Percentiles rank a stretch among this genome's conserved stretches.
phyloP scores from a whole-genome alignment of 2,113 vertebrate genomes.

The Chroicocephalus ridibundus region DNA sequence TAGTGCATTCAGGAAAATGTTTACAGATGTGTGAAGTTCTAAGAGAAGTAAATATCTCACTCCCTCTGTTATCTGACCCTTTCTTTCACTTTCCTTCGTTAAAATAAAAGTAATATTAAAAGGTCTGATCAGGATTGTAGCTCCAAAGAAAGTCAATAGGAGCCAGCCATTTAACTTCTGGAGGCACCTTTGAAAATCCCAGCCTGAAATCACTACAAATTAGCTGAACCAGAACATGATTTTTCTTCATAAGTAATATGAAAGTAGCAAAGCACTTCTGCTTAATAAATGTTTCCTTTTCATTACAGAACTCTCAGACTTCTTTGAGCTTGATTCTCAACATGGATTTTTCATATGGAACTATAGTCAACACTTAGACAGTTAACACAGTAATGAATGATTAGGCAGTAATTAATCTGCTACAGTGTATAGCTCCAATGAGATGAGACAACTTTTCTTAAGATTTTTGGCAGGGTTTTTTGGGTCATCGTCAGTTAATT shows the following conservation, averaged over 20 bases:
- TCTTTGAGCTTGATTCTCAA: not conserved
- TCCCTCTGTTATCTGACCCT: not conserved
- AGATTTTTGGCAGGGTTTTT: not conserved
- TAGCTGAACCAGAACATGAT: not conserved
- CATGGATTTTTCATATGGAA: constrained; percentile 17
- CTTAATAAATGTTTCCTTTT: constrained; percentile 32
- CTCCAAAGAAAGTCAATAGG: constrained; percentile 1
- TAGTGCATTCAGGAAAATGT: not conserved
- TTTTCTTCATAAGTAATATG: not conserved
- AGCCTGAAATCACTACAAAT: constrained; percentile 16
- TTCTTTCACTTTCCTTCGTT: not conserved
- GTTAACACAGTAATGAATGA: not conserved
- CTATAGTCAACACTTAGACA: not conserved
- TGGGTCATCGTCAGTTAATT: not conserved
- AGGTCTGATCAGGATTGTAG: not conserved
- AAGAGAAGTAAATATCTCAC: not conserved
- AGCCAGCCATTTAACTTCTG: not conserved
- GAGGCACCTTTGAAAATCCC: constrained; percentile 17
- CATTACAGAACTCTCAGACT: not conserved
- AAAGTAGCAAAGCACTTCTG: constrained; percentile 1
- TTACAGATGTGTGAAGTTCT: not conserved
- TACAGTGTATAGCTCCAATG: not conserved
- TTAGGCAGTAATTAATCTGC: constrained; percentile 23
- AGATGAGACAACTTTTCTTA: not conserved
- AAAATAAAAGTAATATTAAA: not conserved